Evolutionary conservation across 64 coral and sea anemone species (phyloP).

Genomic region (Acropora tenuis): DNA sequence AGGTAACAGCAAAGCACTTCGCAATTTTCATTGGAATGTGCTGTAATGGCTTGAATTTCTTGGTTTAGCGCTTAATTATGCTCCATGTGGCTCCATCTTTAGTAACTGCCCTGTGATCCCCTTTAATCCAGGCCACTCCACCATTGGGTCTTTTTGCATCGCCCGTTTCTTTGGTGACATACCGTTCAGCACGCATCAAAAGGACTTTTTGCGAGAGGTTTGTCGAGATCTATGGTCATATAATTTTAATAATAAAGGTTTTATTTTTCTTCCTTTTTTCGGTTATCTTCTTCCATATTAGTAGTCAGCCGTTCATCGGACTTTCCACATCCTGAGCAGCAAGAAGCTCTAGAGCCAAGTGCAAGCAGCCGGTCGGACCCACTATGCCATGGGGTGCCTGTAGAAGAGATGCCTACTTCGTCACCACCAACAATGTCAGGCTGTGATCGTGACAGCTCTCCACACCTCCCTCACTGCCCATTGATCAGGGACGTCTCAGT

Average conservation of each 20-base stretch:
- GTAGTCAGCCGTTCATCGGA: background rate
- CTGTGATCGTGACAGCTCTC: background rate
- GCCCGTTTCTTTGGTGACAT: too few relatives aligned
- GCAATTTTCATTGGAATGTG: too few relatives aligned
- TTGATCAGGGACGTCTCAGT: slow-evolving; percentile 49
- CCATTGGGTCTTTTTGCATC: too few relatives aligned
- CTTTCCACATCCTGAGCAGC: background rate
- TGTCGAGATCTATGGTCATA: background rate
- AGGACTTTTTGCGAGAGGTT: background rate
- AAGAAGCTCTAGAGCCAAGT: background rate
- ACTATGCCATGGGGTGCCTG: background rate
- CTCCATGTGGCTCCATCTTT: too few relatives aligned
- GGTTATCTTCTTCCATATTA: background rate
- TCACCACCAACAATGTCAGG: background rate
- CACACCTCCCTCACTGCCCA: slow-evolving; percentile 59
- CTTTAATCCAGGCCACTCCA: too few relatives aligned
- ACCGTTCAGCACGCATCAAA: too few relatives aligned
- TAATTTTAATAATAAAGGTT: background rate
- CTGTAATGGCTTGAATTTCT: too few relatives aligned
- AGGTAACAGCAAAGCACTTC: background rate
- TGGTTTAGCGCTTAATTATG: too few relatives aligned
- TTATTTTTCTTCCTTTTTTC: background rate
- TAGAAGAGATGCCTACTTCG: background rate
- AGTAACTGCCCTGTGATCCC: too few relatives aligned
- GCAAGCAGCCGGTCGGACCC: background rate